phyloP scores from a whole-genome alignment of 2,888 invertebrate species.

The Nematopogon swammerdamellus region DNA sequence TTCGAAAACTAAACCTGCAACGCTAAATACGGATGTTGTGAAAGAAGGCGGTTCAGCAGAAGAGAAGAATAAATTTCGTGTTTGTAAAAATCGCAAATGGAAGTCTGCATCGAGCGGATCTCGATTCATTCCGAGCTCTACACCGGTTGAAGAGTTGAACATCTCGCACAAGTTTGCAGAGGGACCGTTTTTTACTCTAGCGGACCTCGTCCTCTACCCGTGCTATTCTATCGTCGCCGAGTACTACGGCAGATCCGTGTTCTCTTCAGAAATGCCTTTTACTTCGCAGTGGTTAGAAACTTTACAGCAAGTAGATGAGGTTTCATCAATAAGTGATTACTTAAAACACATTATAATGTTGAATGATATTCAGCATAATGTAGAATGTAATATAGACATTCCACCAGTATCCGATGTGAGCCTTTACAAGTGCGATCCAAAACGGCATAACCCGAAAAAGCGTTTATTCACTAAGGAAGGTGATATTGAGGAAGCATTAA shows the following conservation, averaged over 20 bases:
- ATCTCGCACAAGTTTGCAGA: constrained; percentile 76
- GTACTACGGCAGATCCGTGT: constrained; percentile 25
- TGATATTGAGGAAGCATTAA: constrained; percentile 65
- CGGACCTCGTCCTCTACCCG: constrained; percentile 78
- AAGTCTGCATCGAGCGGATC: constrained; percentile 38
- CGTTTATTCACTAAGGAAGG: constrained; percentile 73
- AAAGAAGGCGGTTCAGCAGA: constrained; percentile 7
- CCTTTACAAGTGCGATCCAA: constrained; percentile 75
- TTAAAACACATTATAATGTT: constrained; percentile 7
- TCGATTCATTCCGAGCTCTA: constrained; percentile 33
- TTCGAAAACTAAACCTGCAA: constrained; percentile 19
- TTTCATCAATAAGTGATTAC: constrained; percentile 16
- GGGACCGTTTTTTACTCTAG: constrained; percentile 76
- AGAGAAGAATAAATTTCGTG: constrained; percentile 19
- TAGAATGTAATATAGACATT: constrained; percentile 21
- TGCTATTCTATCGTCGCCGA: constrained; percentile 62
- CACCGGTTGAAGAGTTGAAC: constrained; percentile 45
- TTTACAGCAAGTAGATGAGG: constrained; percentile 20
- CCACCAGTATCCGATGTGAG: constrained; percentile 59
- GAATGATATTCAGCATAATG: constrained; percentile 10
- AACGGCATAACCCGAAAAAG: constrained; percentile 69
- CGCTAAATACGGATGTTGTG: constrained; percentile 14
- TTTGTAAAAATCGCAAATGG: constrained; percentile 43
- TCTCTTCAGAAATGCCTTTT: constrained; percentile 54
- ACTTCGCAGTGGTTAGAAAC: constrained; percentile 61